Percentiles rank a stretch among this genome's conserved stretches.
Evolutionary conservation across 1,140 invertebrate species (phyloP).

Genomic region (Drosophila azteca): DNA sequence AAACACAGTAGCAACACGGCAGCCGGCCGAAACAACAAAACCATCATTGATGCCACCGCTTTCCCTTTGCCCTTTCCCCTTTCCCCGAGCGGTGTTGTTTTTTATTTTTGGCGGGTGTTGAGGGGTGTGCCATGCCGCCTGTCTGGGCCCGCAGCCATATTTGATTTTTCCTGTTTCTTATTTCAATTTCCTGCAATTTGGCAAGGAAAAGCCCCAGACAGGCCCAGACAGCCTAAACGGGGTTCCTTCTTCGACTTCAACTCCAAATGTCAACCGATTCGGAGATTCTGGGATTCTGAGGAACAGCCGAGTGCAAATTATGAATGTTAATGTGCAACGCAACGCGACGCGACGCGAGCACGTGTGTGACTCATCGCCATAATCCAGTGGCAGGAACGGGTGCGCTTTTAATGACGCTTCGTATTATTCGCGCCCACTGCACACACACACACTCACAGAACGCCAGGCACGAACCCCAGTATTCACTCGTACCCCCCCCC

Average conservation of each 20-base stretch:
- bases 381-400: slow-evolving; percentile 44
- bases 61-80: slow-evolving; percentile 37
- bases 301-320: slow-evolving; percentile 57
- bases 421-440: slow-evolving; percentile 71
- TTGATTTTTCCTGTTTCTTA: slow-evolving; percentile 72
- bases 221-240: slow-evolving; percentile 1
- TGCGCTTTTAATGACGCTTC: slow-evolving; percentile 78
- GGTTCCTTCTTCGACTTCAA: slow-evolving; percentile 5
- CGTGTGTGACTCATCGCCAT: slow-evolving; percentile 73
- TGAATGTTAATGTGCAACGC: slow-evolving; percentile 68
- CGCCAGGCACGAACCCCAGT: slow-evolving; percentile 22
- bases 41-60: slow-evolving; percentile 35
- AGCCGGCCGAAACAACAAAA: slow-evolving; percentile 31
- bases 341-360: slow-evolving; percentile 23
- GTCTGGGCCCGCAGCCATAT: slow-evolving; percentile 69
- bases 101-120: too few species aligned
- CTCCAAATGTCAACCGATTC: slow-evolving; percentile 68
- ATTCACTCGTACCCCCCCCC: background rate
- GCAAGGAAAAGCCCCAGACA: slow-evolving; percentile 26
- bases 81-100: background rate
- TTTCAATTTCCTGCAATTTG: slow-evolving; percentile 76
- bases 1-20: slow-evolving; percentile 8
- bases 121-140: too few species aligned
- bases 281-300: slow-evolving; percentile 5
- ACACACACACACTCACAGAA: slow-evolving; percentile 56